These are phyloP conservation scores for Ichneumon xanthorius DNA, from an alignment of 2,888 invertebrate genomes.

Conservation along the genomic window DNA sequence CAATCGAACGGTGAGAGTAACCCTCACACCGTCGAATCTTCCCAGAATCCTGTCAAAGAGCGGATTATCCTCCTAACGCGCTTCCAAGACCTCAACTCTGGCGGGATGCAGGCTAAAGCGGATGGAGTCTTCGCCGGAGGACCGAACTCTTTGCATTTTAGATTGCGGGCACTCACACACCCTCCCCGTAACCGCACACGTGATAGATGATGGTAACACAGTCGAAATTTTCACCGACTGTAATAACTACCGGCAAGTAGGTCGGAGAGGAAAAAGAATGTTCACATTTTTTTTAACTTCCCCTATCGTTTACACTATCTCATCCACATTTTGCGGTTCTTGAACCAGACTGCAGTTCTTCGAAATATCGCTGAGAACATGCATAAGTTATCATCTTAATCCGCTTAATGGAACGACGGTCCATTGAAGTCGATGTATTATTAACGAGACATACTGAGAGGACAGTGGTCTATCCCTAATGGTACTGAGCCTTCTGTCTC, in stretches of 20 bases:
- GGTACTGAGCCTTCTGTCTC: not conserved
- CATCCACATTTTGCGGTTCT: not conserved
- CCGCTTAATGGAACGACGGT: not conserved
- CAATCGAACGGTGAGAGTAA: constrained; percentile 24
- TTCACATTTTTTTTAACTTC: not conserved
- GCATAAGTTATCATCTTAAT: not conserved
- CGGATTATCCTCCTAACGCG: constrained; percentile 58
- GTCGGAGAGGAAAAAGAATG: not conserved
- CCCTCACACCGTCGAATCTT: constrained; percentile 41
- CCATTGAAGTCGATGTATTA: not conserved
- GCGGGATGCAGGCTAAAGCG: not conserved
- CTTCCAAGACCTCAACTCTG: not conserved
- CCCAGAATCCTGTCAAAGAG: constrained; percentile 47
- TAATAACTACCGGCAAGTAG: not conserved
- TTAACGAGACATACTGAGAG: not conserved
- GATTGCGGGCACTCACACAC: not conserved
- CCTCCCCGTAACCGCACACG: not conserved
- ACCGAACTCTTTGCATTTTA: constrained; percentile 13
- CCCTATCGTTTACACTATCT: not conserved
- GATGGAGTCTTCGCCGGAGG: not conserved
- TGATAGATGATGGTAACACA: not conserved
- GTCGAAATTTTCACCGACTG: not conserved
- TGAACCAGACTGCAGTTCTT: not conserved
- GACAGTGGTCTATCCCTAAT: not conserved
- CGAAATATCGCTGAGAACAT: not conserved